These are phyloP conservation scores for Lepus townsendii DNA, from an alignment of 2,797 vertebrate species.

Conservation along the genomic window DNA sequence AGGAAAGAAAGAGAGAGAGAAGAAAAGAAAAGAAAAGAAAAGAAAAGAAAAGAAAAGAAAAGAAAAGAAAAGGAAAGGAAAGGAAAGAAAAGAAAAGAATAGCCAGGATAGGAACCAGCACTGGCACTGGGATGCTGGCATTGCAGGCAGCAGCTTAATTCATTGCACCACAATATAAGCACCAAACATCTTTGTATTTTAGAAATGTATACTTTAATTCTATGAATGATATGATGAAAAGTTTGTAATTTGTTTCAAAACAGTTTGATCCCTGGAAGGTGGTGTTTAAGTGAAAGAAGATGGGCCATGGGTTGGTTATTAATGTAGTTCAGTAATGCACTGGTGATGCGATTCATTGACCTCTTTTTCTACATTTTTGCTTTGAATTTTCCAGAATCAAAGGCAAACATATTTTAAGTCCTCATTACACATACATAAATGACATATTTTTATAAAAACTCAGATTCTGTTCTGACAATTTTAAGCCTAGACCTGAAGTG, in stretches of 20 bases:
- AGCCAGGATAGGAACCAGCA: too few species aligned
- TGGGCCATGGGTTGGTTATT: neutral
- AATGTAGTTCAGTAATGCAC: neutral
- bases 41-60: too few species aligned
- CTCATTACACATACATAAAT: neutral
- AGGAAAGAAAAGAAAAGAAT: too few species aligned
- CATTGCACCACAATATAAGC: too few species aligned
- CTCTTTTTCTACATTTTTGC: neutral
- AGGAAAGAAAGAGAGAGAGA: too few species aligned
- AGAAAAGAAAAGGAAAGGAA: too few species aligned
- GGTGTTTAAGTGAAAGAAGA: neutral
- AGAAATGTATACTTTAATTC: neutral
- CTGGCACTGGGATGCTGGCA: too few species aligned
- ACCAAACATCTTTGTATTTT: neutral
- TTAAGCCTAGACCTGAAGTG: neutral
- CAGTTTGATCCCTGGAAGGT: neutral
- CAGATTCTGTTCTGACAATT: neutral
- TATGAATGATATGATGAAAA: neutral
- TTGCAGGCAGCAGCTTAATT: too few species aligned
- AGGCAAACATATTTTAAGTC: neutral
- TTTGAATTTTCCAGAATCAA: conserved; percentile 24
- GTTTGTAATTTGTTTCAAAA: conserved; percentile 39
- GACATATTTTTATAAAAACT: neutral
- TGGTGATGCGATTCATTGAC: neutral
- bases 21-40: too few species aligned